A percentile compares a stretch with the other conserved stretches of the same genome.
phyloP scores from a whole-genome alignment of 2,888 invertebrate species.

The Lithophane leautieri region DNA sequence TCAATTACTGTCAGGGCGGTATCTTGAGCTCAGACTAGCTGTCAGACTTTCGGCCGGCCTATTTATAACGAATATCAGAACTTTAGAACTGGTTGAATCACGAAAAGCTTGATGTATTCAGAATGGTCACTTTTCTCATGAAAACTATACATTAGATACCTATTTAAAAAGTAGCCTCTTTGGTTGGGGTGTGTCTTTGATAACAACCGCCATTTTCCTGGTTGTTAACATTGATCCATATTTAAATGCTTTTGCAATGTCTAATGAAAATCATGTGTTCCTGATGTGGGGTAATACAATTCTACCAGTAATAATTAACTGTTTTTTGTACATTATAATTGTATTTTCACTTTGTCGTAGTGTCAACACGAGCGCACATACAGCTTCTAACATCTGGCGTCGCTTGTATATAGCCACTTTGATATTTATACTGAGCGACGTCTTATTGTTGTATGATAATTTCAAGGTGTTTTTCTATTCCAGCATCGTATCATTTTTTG shows the following conservation, averaged over 20 bases:
- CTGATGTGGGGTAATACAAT: background rate
- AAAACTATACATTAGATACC: too few species aligned
- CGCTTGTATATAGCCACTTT: conserved; percentile 18
- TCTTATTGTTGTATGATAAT: background rate
- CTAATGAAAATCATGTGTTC: too few species aligned
- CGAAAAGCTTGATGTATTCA: background rate
- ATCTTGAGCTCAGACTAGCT: conserved; percentile 7
- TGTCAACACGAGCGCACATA: background rate
- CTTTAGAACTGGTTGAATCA: conserved; percentile 8
- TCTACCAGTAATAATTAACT: background rate
- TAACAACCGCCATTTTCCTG: background rate
- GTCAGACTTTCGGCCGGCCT: background rate
- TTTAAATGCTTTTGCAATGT: too few species aligned
- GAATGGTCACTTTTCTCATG: background rate
- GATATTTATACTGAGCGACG: conserved; percentile 25
- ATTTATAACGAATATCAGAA: background rate
- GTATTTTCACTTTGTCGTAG: conserved; percentile 9
- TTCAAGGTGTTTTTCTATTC: fast-evolving
- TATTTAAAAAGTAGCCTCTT: conserved; percentile 4
- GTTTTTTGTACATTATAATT: background rate
- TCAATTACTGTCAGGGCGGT: conserved; percentile 25
- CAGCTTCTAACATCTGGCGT: conserved; percentile 16
- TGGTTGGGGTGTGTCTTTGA: background rate
- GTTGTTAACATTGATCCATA: too few species aligned
- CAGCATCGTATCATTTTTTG: background rate